phyloP scores from a whole-genome alignment of 2,113 vertebrate species.

The Capreolus pygargus region DNA sequence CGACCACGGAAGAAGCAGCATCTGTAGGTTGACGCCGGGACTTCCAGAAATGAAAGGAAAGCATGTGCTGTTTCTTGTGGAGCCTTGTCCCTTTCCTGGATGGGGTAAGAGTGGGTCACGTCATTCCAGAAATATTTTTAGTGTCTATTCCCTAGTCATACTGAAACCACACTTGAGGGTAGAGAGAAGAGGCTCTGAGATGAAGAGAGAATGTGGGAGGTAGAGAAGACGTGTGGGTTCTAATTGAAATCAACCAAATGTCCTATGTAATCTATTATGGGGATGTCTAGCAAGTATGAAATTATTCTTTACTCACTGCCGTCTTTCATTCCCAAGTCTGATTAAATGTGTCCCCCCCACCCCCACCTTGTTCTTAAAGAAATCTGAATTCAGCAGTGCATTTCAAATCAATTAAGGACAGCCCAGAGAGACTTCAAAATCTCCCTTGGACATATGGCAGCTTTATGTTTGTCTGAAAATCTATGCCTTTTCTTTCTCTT shows the following conservation, averaged over 20 bases:
- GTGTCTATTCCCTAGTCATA: conserved; percentile 55
- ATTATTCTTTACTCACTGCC: neutral
- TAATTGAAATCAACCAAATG: neutral
- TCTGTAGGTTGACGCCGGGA: conserved; percentile 67
- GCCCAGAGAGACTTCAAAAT: neutral
- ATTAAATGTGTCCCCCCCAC: neutral
- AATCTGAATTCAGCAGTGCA: neutral
- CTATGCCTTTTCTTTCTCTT: neutral
- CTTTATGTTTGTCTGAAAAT: conserved; percentile 28
- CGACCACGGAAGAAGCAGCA: conserved; percentile 73
- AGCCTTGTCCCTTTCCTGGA: conserved; percentile 67
- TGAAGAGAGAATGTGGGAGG: neutral
- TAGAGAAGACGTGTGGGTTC: neutral
- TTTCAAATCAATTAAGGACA: conserved; percentile 3
- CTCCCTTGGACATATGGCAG: neutral
- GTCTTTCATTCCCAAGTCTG: neutral
- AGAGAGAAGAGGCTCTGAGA: neutral
- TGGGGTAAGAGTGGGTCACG: conserved; percentile 64
- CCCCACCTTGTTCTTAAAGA: neutral
- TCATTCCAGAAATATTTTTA: conserved; percentile 79
- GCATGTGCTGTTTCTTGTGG: conserved; percentile 69
- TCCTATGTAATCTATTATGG: neutral
- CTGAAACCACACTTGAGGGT: conserved; percentile 40
- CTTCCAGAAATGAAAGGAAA: conserved; percentile 75
- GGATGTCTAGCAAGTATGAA: neutral